Conservation (phyloP, 2,888 invertebrate genomes). For the Papilio elwesi region DNA sequence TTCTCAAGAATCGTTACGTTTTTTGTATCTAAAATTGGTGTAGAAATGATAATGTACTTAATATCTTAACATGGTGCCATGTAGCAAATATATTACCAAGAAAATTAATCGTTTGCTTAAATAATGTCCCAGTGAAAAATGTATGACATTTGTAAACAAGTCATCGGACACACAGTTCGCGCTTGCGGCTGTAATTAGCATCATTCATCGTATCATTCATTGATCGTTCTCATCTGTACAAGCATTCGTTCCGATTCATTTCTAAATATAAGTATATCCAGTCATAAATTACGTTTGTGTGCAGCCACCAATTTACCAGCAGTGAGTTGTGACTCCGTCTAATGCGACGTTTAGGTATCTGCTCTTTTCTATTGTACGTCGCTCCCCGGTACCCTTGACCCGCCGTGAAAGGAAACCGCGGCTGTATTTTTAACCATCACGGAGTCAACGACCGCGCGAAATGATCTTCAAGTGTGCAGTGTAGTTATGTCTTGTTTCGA, state of each 20-base stretch:
- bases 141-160: constrained; percentile 42
- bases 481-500: constrained; percentile 35
- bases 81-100: constrained; percentile 21
- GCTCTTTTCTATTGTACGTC: not conserved
- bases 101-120: not conserved
- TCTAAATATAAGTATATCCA: constrained; percentile 24
- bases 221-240: constrained; percentile 31
- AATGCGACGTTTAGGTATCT: not conserved
- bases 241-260: constrained; percentile 14
- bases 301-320: constrained; percentile 2
- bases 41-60: no score
- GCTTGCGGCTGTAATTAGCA: constrained; percentile 18
- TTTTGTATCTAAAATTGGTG: no score
- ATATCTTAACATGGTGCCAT: not conserved
- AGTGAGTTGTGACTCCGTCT: constrained; percentile 1
- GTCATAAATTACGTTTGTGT: constrained; percentile 25
- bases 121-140: constrained; percentile 40
- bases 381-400: constrained; percentile 67
- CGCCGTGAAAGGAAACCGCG: constrained; percentile 67
- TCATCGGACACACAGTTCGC: constrained; percentile 21
- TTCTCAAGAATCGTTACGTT: no score
- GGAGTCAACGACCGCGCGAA: constrained; percentile 68
- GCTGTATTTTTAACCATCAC: constrained; percentile 67
- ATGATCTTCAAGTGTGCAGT: constrained; percentile 46
- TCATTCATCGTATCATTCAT: constrained; percentile 24